Evolutionary conservation across 1,140 invertebrate genomes (phyloP), one percentile per base, ranked within the genome.

Genomic region (Hyles euphorbiae): DNA sequence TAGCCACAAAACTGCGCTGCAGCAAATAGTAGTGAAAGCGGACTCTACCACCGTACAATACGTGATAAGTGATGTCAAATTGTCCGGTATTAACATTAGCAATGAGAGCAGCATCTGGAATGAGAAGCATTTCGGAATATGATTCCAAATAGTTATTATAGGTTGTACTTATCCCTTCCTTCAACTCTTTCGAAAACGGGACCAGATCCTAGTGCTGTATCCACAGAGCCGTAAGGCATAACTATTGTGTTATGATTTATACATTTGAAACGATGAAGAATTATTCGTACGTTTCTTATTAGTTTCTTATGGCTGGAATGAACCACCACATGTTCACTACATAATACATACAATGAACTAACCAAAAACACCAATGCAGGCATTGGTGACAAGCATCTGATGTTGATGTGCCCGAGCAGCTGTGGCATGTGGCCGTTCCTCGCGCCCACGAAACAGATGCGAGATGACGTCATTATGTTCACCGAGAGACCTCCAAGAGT

Each of bases 1-100:
- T 53, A 98, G 90, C 91, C 95, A 97, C 8, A 99, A 87, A 47
- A 99, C 91, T 1, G 96, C 97, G 63, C 94, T 93, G 10, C 98
- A 96, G 55, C 97, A 97, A 34, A 98, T 82, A 67, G 94, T 95
- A 44, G 97, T 97, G 84, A 98, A 98, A 65, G 97, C 93, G 33
- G 96, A 94, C 89, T 99, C 98, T 36, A 98, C 96, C 74, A 99
- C 97, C 60, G 95, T 96, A 72, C 96, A 94, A 81, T 99, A 99
- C 60, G 97, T 98, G 73, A 99, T 99, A 8, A 99, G 90, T 9
- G 94, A 91, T 74, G 95, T 95, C 50, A 99, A 92, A 36, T 56
- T 56, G 33, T 56, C n/a, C 5, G 54, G 45, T 48, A 48, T 48
- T 34, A 56, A 34, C 54, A 48, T 56, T 33, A 56, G 3, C 11